These are phyloP conservation scores for Drosophila anomelani DNA, from an alignment of 2,888 invertebrate species.

Conservation along the genomic window DNA sequence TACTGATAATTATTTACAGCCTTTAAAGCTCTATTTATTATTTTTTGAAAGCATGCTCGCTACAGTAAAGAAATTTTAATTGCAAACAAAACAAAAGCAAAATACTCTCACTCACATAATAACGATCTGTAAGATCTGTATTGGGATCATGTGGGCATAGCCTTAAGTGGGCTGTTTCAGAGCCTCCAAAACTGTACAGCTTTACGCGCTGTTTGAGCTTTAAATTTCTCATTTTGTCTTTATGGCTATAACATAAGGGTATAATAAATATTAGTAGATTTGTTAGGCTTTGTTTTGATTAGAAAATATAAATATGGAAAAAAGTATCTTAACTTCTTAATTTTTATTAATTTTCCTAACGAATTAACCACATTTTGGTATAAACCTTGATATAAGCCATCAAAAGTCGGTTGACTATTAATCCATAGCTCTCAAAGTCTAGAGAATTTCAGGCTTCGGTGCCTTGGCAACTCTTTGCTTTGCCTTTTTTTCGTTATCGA, in stretches of 20 bases:
- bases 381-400: not conserved
- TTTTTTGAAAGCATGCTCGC: not conserved
- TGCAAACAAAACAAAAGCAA: slow-evolving; percentile 15
- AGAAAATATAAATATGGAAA: not conserved
- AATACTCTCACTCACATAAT: slow-evolving; percentile 2
- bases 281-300: not conserved
- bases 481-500: slow-evolving; percentile 55
- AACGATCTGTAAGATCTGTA: slow-evolving; percentile 7
- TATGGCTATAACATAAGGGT: slow-evolving; percentile 20
- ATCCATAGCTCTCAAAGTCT: not conserved
- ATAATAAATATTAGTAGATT: slow-evolving; percentile 5
- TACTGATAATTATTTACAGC: slow-evolving; percentile 18
- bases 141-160: slow-evolving; percentile 44
- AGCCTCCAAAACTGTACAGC: slow-evolving; percentile 50
- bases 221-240: slow-evolving; percentile 24
- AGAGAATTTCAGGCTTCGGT: slow-evolving; percentile 44
- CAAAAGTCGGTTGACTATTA: not conserved
- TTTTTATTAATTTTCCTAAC: not conserved
- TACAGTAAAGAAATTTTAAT: slow-evolving; percentile 18
- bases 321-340: not conserved
- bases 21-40: slow-evolving; percentile 10
- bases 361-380: not conserved
- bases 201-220: slow-evolving; percentile 43
- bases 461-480: slow-evolving; percentile 55
- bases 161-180: slow-evolving; percentile 49